Base-by-base conservation (phyloP, 2,888 invertebrate genomes). In the Cheiracanthium punctorium region DNA sequence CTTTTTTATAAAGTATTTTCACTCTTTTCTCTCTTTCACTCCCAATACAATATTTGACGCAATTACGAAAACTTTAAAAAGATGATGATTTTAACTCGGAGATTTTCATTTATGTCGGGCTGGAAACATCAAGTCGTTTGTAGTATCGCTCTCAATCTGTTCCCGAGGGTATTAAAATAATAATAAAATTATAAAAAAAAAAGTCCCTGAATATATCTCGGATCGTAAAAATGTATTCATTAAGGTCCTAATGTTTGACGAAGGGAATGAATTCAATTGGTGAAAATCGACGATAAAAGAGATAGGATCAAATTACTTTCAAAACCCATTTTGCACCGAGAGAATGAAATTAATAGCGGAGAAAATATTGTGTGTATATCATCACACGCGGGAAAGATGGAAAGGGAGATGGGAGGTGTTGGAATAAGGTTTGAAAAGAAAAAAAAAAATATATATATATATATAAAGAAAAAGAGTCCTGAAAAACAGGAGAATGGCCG, bases 281-380 rank as follows among this genome's bases (percentile, higher is more conserved):
- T 64, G 37, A 43, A 76, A 37, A 82, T 77, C 82, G 77, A 10
- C 72, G 77, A 84, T 84, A 84, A 77, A 84, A 73, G 37, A 69
- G 82, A 84, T 84, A 84, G 67, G 48, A 84, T 84, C 82, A 84
- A 77, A 84, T 82, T 82, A 82, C 82, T 82, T 71, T 70, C 29
- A 48, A 43, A 52, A 33, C 33, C 76, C 82, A 82, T 82, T 76
- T 82, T 70, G 5, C 24, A 14, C n/a, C 37, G 75, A 82, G 76
- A 82, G 75, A 82, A 82, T 82, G 82, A 76, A 82, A 82, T 82
- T 82, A 82, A 82, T 82, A 76, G 82, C 75, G 64, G 74, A 52
- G 71, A 65, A 32, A 67, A 76, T 72, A 65, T 82, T 58, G 71
- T 82, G 43, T 28, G 52, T 58, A 28, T 71, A 71, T 43, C 76